Conservation (phyloP, 2,888 invertebrate genomes). For the Dryobota labecula region DNA sequence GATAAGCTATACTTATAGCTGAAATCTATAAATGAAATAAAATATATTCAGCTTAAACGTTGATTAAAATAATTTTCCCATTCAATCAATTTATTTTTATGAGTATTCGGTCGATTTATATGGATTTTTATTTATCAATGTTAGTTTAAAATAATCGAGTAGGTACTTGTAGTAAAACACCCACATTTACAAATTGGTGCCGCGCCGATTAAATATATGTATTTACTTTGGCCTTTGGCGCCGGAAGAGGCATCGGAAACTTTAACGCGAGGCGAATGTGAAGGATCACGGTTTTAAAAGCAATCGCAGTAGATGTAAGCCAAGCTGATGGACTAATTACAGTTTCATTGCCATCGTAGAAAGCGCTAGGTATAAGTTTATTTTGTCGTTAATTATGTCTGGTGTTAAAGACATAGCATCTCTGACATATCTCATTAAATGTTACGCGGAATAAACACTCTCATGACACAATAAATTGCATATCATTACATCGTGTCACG, state of each 20-base stretch:
- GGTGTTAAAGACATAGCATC: conserved; percentile 21
- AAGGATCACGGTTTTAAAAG: conserved; percentile 41
- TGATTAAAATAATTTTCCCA: neutral
- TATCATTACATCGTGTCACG: conserved; percentile 71
- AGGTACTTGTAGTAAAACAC: neutral
- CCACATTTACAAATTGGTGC: conserved; percentile 24
- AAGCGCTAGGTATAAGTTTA: conserved; percentile 17
- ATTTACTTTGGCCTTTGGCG: conserved; percentile 51
- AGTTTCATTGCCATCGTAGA: conserved; percentile 34
- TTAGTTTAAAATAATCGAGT: neutral
- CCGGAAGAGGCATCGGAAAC: conserved; percentile 52
- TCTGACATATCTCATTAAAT: conserved; percentile 48
- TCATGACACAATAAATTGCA: conserved; percentile 65
- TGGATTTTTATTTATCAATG: neutral
- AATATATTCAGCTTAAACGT: neutral
- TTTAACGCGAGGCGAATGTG: conserved; percentile 35
- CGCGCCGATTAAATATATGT: conserved; percentile 19
- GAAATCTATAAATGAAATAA: neutral
- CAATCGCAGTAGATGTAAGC: conserved; percentile 24
- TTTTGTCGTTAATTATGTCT: conserved; percentile 13
- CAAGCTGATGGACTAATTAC: conserved; percentile 32
- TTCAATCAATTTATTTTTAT: neutral
- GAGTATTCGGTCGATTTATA: neutral
- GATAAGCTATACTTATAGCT: neutral
- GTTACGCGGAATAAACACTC: conserved; percentile 56